Evolutionary conservation across 2,888 invertebrate genomes (phyloP).

Genomic region (Dendrolimus houi): DNA sequence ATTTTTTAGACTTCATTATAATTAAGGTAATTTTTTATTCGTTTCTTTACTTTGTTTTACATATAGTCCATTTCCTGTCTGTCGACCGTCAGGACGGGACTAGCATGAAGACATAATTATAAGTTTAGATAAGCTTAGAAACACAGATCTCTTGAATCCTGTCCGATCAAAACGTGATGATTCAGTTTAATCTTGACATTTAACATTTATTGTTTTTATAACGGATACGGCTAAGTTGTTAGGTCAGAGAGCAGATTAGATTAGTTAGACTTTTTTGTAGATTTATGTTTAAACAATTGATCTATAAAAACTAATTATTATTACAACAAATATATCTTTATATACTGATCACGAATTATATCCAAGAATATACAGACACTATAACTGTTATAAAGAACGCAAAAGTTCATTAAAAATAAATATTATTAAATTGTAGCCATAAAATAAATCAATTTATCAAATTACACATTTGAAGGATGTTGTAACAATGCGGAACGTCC

Average conservation of each 20-base stretch:
- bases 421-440: slow-evolving; percentile 10
- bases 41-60: too few relatives aligned
- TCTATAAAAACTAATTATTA: not conserved
- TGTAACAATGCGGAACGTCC: slow-evolving; percentile 25
- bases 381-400: not conserved
- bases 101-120: too few relatives aligned
- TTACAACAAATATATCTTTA: not conserved
- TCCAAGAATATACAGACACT: not conserved
- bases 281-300: not conserved
- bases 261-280: not conserved
- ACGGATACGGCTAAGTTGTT: not conserved
- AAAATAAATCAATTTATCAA: slow-evolving; percentile 16
- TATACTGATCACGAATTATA: not conserved
- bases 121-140: too few relatives aligned
- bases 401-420: not conserved
- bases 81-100: too few relatives aligned
- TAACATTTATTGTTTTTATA: not conserved
- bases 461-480: slow-evolving; percentile 17
- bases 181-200: not conserved
- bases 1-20: too few relatives aligned
- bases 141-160: not conserved
- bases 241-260: not conserved
- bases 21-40: too few relatives aligned
- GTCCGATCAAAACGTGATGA: not conserved
- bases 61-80: too few relatives aligned